Evolutionary conservation across 2,888 invertebrate species (phyloP), one percentile per base, ranked within the genome.

Genomic region (Scaptodrosophila latifasciaeformis): DNA sequence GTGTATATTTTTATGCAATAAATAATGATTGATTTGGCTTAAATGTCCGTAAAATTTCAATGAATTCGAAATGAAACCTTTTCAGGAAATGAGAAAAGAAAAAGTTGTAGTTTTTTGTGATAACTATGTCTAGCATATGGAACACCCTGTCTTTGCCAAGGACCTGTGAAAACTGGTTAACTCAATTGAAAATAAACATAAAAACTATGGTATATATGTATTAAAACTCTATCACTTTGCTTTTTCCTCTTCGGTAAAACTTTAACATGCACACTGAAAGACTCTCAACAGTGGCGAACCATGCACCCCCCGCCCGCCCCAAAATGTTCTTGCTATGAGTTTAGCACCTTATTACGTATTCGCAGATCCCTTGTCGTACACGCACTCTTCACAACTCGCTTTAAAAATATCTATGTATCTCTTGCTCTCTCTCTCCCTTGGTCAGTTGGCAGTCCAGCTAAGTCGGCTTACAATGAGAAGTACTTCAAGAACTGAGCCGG

Each of bases 401-500:
- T 60, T 65, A 58, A 68, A 74, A 72, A 74, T 71, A 62, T 64
- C 54, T 50, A 61, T 68, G 60, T 68, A 77, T 74, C 57, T 76
- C 56, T 70, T 57, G 29, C 46, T 43, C 43, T 50, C 49, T 56
- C 45, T 49, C 42, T 47, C 45, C 54, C 30, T 65, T 58, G 57
- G 60, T 54, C 62, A 49, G 46, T 40, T 54, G 39, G 43, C 35
- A 40, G 24, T 42, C 15, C n/a, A 21, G 13, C n/a, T 42, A n/a
- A 27, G 12, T 17, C 54, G 58, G 34, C 49, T 86, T 92, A 96
- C 86, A 96, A 91, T 30, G 95, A 95, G 88, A 96, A 96, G 87
- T 95, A 95, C 86, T 95, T 95, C 49, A 96, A 90, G 88, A 96
- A 96, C 72, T 94, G 95, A 39, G 94, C 94, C 30, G 96, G 96